phyloP scores from a whole-genome alignment of 1,140 invertebrate genomes.

The Cherax destructor region DNA sequence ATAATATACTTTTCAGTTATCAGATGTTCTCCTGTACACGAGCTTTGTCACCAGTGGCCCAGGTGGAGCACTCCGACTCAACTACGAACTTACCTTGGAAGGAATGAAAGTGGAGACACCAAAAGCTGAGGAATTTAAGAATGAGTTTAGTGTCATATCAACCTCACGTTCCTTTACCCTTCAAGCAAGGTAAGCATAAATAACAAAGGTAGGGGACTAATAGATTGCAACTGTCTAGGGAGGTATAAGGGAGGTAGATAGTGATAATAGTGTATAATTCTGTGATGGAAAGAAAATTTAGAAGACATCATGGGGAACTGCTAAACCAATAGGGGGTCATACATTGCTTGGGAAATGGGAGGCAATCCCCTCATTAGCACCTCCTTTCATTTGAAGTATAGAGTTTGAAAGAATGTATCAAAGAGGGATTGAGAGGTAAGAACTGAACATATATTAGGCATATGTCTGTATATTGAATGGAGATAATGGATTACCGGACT shows the following conservation, averaged over 20 bases:
- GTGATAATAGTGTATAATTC: too few relatives aligned
- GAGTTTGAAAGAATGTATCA: too few relatives aligned
- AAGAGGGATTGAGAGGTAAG: too few relatives aligned
- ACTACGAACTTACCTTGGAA: constrained; percentile 80
- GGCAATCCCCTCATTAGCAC: too few relatives aligned
- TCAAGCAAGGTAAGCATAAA: constrained; percentile 79
- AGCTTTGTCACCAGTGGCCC: constrained; percentile 73
- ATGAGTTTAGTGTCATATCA: constrained; percentile 81
- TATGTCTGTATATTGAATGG: too few relatives aligned
- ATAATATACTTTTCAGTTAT: constrained; percentile 78
- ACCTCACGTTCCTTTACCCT: constrained; percentile 83
- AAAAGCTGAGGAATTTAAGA: constrained; percentile 77
- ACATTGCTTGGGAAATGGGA: too few relatives aligned
- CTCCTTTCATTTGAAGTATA: too few relatives aligned
- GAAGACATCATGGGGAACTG: too few relatives aligned
- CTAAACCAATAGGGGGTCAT: too few relatives aligned
- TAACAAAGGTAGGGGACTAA: constrained; percentile 40
- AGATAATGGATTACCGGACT: too few relatives aligned
- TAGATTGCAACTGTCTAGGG: background rate
- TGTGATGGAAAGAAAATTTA: too few relatives aligned
- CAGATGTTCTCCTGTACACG: constrained; percentile 83
- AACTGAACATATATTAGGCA: too few relatives aligned
- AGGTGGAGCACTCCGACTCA: constrained; percentile 77
- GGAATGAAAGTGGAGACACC: constrained; percentile 81
- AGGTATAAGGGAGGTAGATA: background rate